A percentile compares a stretch with the other conserved stretches of the same genome.
phyloP scores from a whole-genome alignment of 1,140 invertebrate species.

The Macrocentrus cingulum region DNA sequence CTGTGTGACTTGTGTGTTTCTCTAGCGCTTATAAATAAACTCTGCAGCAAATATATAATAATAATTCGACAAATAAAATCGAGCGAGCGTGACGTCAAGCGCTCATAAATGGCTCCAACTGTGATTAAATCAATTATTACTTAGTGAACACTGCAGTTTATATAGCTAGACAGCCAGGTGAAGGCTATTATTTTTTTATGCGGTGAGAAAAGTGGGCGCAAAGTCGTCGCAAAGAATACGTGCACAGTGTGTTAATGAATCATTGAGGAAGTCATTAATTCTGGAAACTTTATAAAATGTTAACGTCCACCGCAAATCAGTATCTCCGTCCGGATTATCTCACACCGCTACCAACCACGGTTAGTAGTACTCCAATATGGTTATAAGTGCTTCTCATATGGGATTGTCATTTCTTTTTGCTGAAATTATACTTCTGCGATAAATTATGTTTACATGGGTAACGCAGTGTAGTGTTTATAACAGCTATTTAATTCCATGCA shows the following conservation, averaged over 20 bases:
- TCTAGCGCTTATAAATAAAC: too few relatives aligned
- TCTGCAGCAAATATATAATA: too few relatives aligned
- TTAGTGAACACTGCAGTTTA: too few relatives aligned
- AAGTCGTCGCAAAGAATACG: neutral
- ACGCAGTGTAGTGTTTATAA: too few relatives aligned
- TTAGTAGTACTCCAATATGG: slow-evolving; percentile 58
- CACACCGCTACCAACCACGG: slow-evolving; percentile 84
- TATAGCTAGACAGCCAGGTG: too few relatives aligned
- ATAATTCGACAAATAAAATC: too few relatives aligned
- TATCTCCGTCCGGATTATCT: slow-evolving; percentile 90
- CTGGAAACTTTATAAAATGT: slow-evolving; percentile 60
- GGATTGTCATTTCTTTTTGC: too few relatives aligned
- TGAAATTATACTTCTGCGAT: too few relatives aligned
- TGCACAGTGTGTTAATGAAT: slow-evolving; percentile 7
- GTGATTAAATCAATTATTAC: slow-evolving; percentile 1
- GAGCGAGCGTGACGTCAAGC: slow-evolving; percentile 6
- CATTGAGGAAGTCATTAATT: slow-evolving; percentile 9
- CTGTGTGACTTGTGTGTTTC: too few relatives aligned
- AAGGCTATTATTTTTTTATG: slow-evolving; percentile 2
- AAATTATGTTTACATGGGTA: too few relatives aligned
- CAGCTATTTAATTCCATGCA: too few relatives aligned
- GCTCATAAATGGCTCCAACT: slow-evolving; percentile 7
- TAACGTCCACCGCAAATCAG: slow-evolving; percentile 82
- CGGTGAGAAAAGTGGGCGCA: slow-evolving; percentile 5
- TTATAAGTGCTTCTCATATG: neutral